Conservation (phyloP, 2,797 vertebrate genomes). For the Thalassophryne amazonica region DNA sequence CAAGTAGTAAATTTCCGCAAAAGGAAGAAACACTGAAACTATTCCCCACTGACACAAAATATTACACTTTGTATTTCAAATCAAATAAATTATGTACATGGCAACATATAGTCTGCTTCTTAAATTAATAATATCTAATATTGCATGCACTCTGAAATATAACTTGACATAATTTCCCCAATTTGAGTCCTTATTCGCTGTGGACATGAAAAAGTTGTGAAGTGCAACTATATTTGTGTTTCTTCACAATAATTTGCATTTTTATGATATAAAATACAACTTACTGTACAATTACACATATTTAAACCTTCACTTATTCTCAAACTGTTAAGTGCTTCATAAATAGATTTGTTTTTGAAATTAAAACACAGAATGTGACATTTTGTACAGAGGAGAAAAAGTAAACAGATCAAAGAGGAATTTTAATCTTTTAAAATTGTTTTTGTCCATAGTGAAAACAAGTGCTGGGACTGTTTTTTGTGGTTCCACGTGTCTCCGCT, state of each 20-base stretch:
- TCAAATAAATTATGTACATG: conserved; percentile 85
- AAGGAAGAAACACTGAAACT: conserved; percentile 89
- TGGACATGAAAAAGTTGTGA: conserved; percentile 76
- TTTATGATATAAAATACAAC: conserved; percentile 94
- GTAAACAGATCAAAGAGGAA: conserved; percentile 29
- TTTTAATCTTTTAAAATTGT: too few species aligned
- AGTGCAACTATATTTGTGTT: conserved; percentile 73
- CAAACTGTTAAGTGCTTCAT: conserved; percentile 91
- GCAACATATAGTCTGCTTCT: conserved; percentile 83
- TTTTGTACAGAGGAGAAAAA: conserved; percentile 67
- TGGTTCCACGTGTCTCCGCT: conserved; percentile 25
- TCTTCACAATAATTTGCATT: conserved; percentile 85
- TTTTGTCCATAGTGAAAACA: conserved; percentile 78
- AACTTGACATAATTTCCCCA: conserved; percentile 75
- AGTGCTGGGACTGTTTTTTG: conserved; percentile 76
- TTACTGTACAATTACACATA: conserved; percentile 91
- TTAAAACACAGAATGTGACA: conserved; percentile 89
- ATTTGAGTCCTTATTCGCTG: conserved; percentile 59
- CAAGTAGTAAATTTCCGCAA: conserved; percentile 94
- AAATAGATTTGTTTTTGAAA: conserved; percentile 87
- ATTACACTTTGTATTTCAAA: conserved; percentile 92
- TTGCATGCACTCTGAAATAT: conserved; percentile 90
- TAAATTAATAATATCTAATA: conserved; percentile 83
- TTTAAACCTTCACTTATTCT: conserved; percentile 83
- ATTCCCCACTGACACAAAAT: conserved; percentile 95